Conservation (phyloP, 2,888 invertebrate genomes). For the Mythimna pallens region DNA sequence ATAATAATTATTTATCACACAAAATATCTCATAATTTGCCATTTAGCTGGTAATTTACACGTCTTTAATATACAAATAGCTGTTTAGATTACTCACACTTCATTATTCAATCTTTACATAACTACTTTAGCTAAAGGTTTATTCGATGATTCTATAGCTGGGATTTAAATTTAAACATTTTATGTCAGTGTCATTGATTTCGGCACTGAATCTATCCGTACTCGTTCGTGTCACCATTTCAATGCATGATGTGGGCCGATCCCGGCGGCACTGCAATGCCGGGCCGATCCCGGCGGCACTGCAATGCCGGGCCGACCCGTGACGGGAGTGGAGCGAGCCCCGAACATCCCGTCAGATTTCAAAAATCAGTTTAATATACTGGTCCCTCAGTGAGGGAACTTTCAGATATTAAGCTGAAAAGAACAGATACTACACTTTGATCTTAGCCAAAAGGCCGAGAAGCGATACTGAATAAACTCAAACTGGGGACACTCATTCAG, state of each 20-base stretch:
- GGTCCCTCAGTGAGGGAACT: constrained; percentile 56
- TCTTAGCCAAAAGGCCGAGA: constrained; percentile 60
- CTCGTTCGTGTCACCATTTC: too few species aligned
- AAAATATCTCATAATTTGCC: background rate
- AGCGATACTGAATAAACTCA: background rate
- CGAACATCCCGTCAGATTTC: constrained; percentile 53
- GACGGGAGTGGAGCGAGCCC: constrained; percentile 64
- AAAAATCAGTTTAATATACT: constrained; percentile 55
- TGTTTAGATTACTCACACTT: background rate
- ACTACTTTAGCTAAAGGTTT: too few species aligned
- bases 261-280: too few species aligned
- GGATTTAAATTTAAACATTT: too few species aligned
- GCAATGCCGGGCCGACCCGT: constrained; percentile 55
- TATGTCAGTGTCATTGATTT: too few species aligned
- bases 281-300: constrained; percentile 43
- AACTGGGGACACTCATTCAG: constrained; percentile 15
- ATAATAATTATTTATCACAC: background rate
- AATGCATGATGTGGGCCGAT: too few species aligned
- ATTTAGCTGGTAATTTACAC: background rate
- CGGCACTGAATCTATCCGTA: too few species aligned
- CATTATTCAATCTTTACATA: background rate
- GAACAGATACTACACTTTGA: constrained; percentile 61
- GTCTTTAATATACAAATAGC: background rate
- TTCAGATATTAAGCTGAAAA: constrained; percentile 66
- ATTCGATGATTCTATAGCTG: too few species aligned